A percentile compares a stretch with the other conserved stretches of the same genome.
Conservation (phyloP, 1,140 invertebrate species). For the Charaxes varanes region DNA sequence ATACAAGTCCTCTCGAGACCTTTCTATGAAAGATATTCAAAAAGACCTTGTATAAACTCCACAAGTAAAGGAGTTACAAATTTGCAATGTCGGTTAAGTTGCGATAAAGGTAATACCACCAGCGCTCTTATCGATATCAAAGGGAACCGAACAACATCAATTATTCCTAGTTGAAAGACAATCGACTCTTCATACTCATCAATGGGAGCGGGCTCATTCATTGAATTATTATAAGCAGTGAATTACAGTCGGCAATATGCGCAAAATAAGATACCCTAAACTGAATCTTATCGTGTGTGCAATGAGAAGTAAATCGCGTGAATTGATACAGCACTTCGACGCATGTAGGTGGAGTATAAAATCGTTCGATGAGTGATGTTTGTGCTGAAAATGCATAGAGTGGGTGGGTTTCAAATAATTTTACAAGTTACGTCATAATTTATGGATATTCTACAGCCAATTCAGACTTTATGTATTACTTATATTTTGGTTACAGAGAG, state of each 20-base stretch:
- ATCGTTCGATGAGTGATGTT: constrained; percentile 18
- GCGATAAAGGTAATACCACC: constrained; percentile 26
- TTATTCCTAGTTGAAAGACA: constrained; percentile 42
- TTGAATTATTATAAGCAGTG: constrained; percentile 40
- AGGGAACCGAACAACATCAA: constrained; percentile 35
- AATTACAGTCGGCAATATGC: constrained; percentile 15
- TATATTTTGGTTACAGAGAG: no score
- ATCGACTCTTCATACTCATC: constrained; percentile 40
- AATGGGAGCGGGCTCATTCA: constrained; percentile 45
- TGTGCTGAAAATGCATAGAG: constrained; percentile 19
- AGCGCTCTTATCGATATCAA: constrained; percentile 33
- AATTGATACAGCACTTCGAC: constrained; percentile 3
- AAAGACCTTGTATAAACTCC: no score
- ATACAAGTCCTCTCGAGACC: no score
- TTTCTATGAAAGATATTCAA: no score
- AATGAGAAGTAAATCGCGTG: constrained; percentile 10
- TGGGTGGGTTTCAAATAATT: constrained; percentile 3
- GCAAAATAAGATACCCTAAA: constrained; percentile 9
- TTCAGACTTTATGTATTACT: no score
- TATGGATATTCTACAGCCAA: no score
- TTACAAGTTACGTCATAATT: no score
- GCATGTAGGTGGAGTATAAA: constrained; percentile 9
- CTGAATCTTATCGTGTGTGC: constrained; percentile 10
- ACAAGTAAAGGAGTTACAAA: no score
- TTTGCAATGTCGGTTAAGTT: not conserved